phyloP scores from a whole-genome alignment of 2,888 invertebrate species.

The Luperina testacea region DNA sequence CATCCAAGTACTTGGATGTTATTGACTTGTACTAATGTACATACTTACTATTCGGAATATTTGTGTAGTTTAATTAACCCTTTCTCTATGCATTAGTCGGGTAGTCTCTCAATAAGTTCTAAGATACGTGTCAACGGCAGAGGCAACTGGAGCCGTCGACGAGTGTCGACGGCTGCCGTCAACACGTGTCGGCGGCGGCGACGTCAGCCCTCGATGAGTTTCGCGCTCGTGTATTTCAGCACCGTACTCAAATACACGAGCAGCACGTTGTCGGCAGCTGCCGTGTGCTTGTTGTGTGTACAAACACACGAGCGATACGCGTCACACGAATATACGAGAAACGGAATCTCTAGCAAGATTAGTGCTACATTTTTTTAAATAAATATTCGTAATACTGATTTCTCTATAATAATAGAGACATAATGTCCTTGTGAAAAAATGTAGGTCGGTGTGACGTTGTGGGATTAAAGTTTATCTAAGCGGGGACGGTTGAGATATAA shows the following conservation, averaged over 20 bases:
- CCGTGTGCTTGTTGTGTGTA: too few species aligned
- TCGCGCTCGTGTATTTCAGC: too few species aligned
- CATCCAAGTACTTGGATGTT: background rate
- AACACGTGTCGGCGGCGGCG: too few species aligned
- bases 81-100: background rate
- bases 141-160: too few species aligned
- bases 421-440: constrained; percentile 11
- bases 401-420: background rate
- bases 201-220: too few species aligned
- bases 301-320: too few species aligned
- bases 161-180: too few species aligned
- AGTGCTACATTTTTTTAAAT: background rate
- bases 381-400: too few species aligned
- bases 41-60: background rate
- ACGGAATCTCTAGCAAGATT: background rate
- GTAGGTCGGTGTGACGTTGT: constrained; percentile 28
- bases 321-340: background rate
- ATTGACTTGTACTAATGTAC: too few species aligned
- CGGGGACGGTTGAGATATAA: constrained; percentile 10
- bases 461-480: constrained; percentile 56
- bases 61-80: background rate
- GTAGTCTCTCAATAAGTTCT: background rate
- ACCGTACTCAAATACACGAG: background rate
- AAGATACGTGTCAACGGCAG: too few species aligned
- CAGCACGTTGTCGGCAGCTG: background rate